These are phyloP conservation scores for Rhyacichthys aspro DNA, from an alignment of 2,797 vertebrate genomes.

Conservation along the genomic window DNA sequence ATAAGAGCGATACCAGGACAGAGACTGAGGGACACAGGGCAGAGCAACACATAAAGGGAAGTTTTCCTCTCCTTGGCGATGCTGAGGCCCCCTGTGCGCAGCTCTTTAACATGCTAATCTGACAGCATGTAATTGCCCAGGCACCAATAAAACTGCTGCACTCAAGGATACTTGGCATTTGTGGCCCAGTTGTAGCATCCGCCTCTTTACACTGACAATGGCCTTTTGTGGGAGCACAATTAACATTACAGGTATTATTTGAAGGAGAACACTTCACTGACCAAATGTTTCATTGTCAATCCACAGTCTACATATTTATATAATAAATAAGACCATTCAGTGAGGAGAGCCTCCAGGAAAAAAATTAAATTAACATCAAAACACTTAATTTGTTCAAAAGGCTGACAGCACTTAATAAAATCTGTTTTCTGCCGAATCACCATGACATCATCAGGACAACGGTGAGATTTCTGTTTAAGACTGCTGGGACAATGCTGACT, in stretches of 20 bases:
- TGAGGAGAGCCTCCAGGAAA: no score
- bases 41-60: slow-evolving; percentile 9
- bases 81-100: slow-evolving; percentile 27
- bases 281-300: no score
- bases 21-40: slow-evolving; percentile 8
- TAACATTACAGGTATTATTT: not conserved
- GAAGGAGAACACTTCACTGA: no score
- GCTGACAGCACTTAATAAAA: no score
- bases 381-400: no score
- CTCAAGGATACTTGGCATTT: slow-evolving; percentile 40
- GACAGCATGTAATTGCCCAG: slow-evolving; percentile 57
- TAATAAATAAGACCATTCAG: no score
- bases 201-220: slow-evolving; percentile 27
- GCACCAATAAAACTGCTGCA: slow-evolving; percentile 42
- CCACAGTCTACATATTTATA: no score
- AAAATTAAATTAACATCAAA: no score
- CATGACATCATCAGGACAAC: no score
- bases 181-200: slow-evolving; percentile 38
- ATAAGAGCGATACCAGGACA: slow-evolving; percentile 14
- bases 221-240: slow-evolving; percentile 7
- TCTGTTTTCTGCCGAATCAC: no score
- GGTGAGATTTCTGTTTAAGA: no score
- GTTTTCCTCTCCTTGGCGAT: slow-evolving; percentile 31
- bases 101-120: slow-evolving; percentile 66
- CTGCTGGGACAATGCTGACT: no score